phyloP scores from a whole-genome alignment of 2,888 invertebrate genomes.

The Trachelus iudaicus region DNA sequence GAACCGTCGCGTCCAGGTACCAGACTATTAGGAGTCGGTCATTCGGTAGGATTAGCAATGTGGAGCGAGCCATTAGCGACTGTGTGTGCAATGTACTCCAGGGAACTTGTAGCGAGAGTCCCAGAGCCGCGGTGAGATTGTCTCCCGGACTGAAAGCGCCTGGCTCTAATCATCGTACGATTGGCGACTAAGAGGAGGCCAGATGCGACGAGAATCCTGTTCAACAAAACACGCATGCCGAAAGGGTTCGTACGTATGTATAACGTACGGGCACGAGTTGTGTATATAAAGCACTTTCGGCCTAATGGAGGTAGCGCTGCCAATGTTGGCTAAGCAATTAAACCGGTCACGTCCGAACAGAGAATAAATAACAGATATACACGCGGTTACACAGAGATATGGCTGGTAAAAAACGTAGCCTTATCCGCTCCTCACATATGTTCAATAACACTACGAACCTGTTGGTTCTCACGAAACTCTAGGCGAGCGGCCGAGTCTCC shows the following conservation, averaged over 20 bases:
- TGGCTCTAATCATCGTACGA: constrained; percentile 5
- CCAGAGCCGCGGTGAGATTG: background rate
- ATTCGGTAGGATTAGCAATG: constrained; percentile 43
- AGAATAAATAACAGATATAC: constrained; percentile 51
- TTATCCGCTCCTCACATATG: constrained; percentile 23
- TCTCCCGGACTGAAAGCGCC: constrained; percentile 4
- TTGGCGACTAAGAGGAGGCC: constrained; percentile 8
- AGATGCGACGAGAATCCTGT: constrained; percentile 12
- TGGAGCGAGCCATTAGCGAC: constrained; percentile 45
- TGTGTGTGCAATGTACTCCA: constrained; percentile 51
- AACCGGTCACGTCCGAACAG: constrained; percentile 44
- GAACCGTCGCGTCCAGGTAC: background rate
- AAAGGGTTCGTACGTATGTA: constrained; percentile 1
- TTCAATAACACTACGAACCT: constrained; percentile 20
- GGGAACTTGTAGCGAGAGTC: constrained; percentile 38
- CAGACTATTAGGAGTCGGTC: constrained; percentile 26
- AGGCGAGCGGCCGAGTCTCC: background rate
- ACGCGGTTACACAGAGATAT: constrained; percentile 35
- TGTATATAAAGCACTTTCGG: constrained; percentile 29
- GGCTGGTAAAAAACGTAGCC: constrained; percentile 22
- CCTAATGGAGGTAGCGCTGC: constrained; percentile 48
- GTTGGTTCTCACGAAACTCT: background rate
- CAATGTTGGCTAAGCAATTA: constrained; percentile 52
- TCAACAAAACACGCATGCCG: constrained; percentile 7
- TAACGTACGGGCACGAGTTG: constrained; percentile 4